These are phyloP conservation scores for Bombycilla garrulus DNA, from an alignment of 2,113 vertebrate genomes.

Conservation along the genomic window DNA sequence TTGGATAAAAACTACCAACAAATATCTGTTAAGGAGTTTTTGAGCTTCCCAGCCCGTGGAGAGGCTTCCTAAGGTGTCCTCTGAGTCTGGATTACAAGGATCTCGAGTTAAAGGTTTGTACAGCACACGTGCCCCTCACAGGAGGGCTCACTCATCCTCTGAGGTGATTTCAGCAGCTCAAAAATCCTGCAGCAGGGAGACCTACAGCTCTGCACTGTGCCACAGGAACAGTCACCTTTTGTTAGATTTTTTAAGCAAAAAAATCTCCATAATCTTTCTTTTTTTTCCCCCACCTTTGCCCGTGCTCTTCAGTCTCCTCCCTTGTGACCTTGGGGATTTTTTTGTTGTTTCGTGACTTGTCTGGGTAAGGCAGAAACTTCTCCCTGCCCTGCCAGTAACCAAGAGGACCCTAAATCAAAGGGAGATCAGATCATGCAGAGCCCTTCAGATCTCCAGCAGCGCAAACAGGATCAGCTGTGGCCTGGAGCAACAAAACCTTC, in stretches of 20 bases:
- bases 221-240: not conserved
- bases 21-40: not conserved
- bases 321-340: not conserved
- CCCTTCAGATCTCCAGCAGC: not conserved
- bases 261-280: accelerated
- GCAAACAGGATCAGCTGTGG: not conserved
- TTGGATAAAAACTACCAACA: not conserved
- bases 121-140: not conserved
- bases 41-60: not conserved
- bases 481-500: not conserved
- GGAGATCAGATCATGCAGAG: not conserved
- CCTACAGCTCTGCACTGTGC: not conserved
- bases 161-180: not conserved
- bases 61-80: not conserved
- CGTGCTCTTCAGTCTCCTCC: not conserved
- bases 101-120: not conserved
- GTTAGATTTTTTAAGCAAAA: not conserved
- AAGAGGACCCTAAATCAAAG: not conserved
- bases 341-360: not conserved
- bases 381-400: not conserved
- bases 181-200: not conserved
- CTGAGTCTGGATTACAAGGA: not conserved
- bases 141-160: not conserved
- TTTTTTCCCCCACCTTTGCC: not conserved
- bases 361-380: not conserved